phyloP scores from a whole-genome alignment of 2,888 invertebrate species.

The Siphlonurus alternatus region DNA sequence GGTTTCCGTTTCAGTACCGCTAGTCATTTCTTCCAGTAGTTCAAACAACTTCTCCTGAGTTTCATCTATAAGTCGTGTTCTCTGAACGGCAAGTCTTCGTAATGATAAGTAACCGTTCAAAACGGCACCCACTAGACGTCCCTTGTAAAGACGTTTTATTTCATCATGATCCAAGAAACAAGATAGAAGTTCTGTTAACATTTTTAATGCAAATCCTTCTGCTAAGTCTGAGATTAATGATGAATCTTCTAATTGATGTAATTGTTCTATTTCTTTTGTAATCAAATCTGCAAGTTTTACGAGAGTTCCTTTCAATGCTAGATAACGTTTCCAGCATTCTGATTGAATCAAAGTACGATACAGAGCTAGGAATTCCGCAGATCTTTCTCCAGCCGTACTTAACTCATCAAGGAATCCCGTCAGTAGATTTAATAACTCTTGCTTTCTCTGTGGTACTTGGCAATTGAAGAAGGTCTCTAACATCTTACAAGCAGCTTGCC shows the following conservation, averaged over 20 bases:
- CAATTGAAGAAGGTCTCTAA: conserved; percentile 57
- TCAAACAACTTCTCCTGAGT: conserved; percentile 89
- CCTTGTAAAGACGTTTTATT: conserved; percentile 81
- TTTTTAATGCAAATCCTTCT: conserved; percentile 81
- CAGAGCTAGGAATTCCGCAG: conserved; percentile 74
- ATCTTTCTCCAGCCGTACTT: conserved; percentile 75
- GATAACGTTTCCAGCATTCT: conserved; percentile 84
- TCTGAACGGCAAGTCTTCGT: conserved; percentile 77
- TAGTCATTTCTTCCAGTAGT: conserved; percentile 89
- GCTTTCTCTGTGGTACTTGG: conserved; percentile 20
- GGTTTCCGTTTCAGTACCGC: conserved; percentile 65
- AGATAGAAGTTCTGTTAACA: conserved; percentile 72
- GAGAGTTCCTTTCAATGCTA: conserved; percentile 74
- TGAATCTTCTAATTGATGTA: conserved; percentile 79
- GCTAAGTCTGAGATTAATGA: conserved; percentile 86
- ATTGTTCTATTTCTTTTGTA: conserved; percentile 72
- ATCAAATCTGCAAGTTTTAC: conserved; percentile 70
- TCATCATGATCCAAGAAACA: conserved; percentile 75
- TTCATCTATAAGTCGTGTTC: conserved; percentile 88
- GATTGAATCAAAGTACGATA: conserved; percentile 74
- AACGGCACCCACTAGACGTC: conserved; percentile 71
- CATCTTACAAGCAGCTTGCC: conserved; percentile 79
- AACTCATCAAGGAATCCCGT: conserved; percentile 79
- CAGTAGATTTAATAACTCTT: conserved; percentile 56
- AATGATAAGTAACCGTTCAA: conserved; percentile 88